Evolutionary conservation across 2,113 vertebrate genomes (phyloP).

Genomic region (Mastomys coucha): DNA sequence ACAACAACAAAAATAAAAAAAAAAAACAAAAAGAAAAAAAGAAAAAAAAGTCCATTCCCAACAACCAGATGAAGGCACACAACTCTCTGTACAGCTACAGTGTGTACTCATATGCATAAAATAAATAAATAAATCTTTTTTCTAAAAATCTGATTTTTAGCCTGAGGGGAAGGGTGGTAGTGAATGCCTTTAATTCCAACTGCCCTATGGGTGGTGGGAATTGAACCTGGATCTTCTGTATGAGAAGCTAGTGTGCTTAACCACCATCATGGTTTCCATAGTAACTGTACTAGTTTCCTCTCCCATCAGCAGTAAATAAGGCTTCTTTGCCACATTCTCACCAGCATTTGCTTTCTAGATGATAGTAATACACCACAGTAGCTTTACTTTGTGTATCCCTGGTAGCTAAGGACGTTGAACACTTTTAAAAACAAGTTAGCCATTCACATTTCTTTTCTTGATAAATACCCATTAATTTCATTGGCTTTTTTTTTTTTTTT

Average conservation of each 20-base stretch:
- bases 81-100: no score
- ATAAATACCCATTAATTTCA: not conserved
- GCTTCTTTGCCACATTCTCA: not conserved
- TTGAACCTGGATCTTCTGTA: no score
- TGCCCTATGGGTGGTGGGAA: no score
- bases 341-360: not conserved
- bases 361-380: not conserved
- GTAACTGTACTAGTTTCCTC: not conserved
- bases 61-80: no score
- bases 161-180: not conserved
- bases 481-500: not conserved
- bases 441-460: not conserved
- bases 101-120: no score
- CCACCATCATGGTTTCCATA: not conserved
- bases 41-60: no score
- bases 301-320: not conserved
- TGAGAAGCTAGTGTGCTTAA: no score
- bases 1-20: no score
- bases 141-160: not conserved
- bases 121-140: no score
- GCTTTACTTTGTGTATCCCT: not conserved
- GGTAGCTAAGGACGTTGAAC: not conserved
- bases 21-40: no score
- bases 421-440: not conserved
- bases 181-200: not conserved